Evolutionary conservation across 2,113 vertebrate species (phyloP), one percentile per base, ranked within the genome.

Genomic region (Stictonetta naevosa): DNA sequence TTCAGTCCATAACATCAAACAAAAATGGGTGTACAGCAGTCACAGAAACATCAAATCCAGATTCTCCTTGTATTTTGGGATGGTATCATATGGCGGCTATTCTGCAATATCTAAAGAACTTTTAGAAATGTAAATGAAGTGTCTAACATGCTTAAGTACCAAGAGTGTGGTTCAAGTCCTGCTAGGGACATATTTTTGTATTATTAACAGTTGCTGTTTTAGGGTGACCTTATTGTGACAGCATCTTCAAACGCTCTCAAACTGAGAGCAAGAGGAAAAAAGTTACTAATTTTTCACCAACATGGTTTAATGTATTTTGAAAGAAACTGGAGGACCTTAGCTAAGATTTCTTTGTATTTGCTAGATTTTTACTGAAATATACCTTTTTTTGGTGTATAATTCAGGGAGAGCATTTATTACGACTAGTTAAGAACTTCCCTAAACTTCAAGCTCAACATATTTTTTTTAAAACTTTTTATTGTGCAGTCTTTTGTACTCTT

Each of bases 201-300:
- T 93, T 95, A 90, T 89, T 93, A 93, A 42, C 96, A 83, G 52
- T 79, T 90, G 55, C 82, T 91, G 81, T 79, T 95, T 67, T 46
- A 56, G 88, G 80, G 66, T 84, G 85, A 85, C 42, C 15, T 88
- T 44, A 5, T 18, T 53, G 77, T 12, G n/a, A 71, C 72, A 95
- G 74, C 83, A 81, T 87, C 62, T 95, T 96, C 95, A 96, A 97
- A 87, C 25, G 83, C 42, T 56, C 64, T 25, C 77, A 76, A 88
- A 88, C 22, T 56, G 44, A 78, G 94, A 95, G 26, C 68, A 72
- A 73, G 60, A 92, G 68, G 68, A 94, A 95, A 92, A 83, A 80
- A 88, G 63, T 42, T 87, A 93, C 83, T 95, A 95, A 97, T 95
- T 78, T 88, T 72, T 85, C 50, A 74, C 81, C 48, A 76, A 38